Evolutionary conservation across 2,797 vertebrate species (phyloP).

Genomic region (Cheirogaleus major): DNA sequence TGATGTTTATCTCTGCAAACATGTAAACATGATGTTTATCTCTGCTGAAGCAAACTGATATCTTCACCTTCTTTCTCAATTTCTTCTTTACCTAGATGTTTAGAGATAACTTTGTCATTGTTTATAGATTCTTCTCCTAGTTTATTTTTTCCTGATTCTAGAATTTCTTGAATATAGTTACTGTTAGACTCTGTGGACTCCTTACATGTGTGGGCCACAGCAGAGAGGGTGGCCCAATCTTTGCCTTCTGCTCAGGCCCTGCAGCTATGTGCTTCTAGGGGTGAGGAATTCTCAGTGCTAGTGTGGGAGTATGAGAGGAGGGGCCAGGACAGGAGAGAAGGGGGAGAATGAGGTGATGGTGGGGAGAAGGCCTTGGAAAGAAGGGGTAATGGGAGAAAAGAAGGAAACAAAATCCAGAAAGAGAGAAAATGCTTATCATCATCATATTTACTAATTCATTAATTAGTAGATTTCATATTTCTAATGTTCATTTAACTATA

Average conservation of each 20-base stretch:
- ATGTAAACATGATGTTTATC: no score
- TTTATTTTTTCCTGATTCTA: slow-evolving; percentile 93
- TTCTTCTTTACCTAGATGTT: slow-evolving; percentile 91
- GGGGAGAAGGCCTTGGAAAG: background rate
- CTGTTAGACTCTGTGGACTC: slow-evolving; percentile 87
- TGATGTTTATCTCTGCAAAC: slow-evolving; percentile 77
- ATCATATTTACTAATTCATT: background rate
- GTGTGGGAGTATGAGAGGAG: background rate
- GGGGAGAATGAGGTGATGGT: background rate
- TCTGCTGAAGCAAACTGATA: slow-evolving; percentile 87
- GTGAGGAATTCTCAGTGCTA: rapidly evolving
- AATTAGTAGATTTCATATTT: background rate
- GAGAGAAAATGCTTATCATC: background rate
- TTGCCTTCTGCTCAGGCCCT: no score
- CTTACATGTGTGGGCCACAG: slow-evolving; percentile 26
- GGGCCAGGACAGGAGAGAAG: background rate
- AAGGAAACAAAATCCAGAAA: background rate
- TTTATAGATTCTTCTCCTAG: slow-evolving; percentile 90
- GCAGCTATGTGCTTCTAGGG: background rate
- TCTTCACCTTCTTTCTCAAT: slow-evolving; percentile 90
- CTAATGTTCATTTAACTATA: background rate
- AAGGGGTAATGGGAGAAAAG: background rate
- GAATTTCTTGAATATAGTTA: slow-evolving; percentile 87
- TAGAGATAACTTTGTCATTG: slow-evolving; percentile 90
- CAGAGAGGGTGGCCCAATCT: rapidly evolving